Evolutionary conservation across 2,797 vertebrate genomes (phyloP), one percentile per base, ranked within the genome.

Genomic region (Danio kyathit): DNA sequence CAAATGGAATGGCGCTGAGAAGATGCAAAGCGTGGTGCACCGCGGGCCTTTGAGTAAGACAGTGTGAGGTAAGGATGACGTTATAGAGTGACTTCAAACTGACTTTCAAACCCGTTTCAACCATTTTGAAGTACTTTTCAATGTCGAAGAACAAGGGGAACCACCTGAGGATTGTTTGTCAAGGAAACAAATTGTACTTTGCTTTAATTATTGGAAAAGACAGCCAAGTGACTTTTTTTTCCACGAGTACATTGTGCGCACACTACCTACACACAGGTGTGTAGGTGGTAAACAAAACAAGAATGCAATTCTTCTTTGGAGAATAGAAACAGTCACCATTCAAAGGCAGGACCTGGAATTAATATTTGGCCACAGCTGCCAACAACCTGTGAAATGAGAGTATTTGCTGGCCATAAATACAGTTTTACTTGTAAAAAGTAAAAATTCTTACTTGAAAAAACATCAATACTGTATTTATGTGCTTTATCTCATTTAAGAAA

Each of bases 41-140:
- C 41, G 16, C 51, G 41, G 41, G 51, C 60, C 70, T 80, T 80
- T 80, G 79, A 80, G 57, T 59, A 57, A 66, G 70, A 80, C 69
- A 46, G 49, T 80, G 71, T 80, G 79, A 80, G 51, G 79, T 82
- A 82, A 71, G 76, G 60, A 73, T 77, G 70, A 66, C 52, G 43
- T 44, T 77, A 73, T 29, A 54, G n/a, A 49, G 56, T 59, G 46
- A 65, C 59, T 77, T 80, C 74, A 82, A 77, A 82, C 60, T 70
- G 74, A 77, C 57, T 79, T 79, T 79, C 48, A 79, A 80, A 80
- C 79, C 12, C 1, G 59, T 74, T 73, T 56, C 41, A 65, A 73
- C 14, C 67, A 73, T 73, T 80, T 80, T 73, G 44, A 75, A 60
- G 56, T 70, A 54, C 79, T 52, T 59, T 79, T 76, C 43, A 16